Percentiles rank a stretch among this genome's conserved stretches.
Conservation (phyloP, 2,797 vertebrate genomes). For the Xenentodon cancila region DNA sequence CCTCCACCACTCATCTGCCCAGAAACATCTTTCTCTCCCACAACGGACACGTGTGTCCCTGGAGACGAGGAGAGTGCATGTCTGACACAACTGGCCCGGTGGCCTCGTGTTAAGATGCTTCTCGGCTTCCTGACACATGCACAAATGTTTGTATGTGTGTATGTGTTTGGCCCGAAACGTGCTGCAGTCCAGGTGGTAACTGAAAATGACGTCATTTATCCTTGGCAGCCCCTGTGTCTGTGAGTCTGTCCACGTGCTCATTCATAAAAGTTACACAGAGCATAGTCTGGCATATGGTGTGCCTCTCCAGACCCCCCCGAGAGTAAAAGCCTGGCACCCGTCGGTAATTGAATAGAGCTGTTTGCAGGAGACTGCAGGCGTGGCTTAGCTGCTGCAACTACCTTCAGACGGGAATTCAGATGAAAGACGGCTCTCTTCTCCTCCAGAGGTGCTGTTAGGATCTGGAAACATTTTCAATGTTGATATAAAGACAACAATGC, state of each 20-base stretch:
- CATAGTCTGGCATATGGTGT: neutral
- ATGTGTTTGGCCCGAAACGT: neutral
- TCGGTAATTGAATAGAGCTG: slow-evolving; percentile 41
- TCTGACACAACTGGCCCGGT: slow-evolving; percentile 19
- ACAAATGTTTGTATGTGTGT: slow-evolving; percentile 27
- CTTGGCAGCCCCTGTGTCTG: neutral
- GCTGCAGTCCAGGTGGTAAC: neutral
- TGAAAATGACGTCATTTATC: neutral
- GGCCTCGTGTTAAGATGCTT: slow-evolving; percentile 41
- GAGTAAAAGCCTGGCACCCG: slow-evolving; percentile 6
- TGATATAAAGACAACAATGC: too few relatives aligned
- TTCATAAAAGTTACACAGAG: neutral
- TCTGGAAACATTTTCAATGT: too few relatives aligned
- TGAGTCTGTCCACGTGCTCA: neutral
- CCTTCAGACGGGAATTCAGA: slow-evolving; percentile 37
- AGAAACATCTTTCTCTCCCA: slow-evolving; percentile 26
- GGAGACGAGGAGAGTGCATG: slow-evolving; percentile 7
- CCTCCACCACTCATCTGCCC: slow-evolving; percentile 25
- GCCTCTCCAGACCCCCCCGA: neutral
- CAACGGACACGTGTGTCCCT: slow-evolving; percentile 1
- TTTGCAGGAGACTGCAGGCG: too few relatives aligned
- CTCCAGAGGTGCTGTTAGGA: too few relatives aligned
- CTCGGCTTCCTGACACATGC: slow-evolving; percentile 45
- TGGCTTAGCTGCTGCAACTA: slow-evolving; percentile 22
- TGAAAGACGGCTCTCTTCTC: slow-evolving; percentile 1